Conservation (phyloP, 2,888 invertebrate genomes). For the Apocheima hispidaria region DNA sequence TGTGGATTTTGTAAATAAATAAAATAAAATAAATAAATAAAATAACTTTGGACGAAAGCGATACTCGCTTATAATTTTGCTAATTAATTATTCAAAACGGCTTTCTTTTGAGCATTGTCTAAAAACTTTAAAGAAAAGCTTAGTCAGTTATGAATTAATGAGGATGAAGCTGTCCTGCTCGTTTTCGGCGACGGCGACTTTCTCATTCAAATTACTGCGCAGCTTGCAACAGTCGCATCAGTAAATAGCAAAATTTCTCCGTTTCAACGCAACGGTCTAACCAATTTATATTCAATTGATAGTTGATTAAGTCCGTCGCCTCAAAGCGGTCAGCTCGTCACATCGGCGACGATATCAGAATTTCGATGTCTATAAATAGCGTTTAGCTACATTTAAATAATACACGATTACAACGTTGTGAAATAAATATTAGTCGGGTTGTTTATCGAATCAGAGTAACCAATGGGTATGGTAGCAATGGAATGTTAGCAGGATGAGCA, state of each 20-base stretch:
- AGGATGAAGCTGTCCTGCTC: neutral
- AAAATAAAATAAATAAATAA: too few relatives aligned
- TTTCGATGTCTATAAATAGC: constrained; percentile 18
- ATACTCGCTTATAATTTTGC: neutral
- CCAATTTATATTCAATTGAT: constrained; percentile 77
- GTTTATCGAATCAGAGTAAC: neutral
- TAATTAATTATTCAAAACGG: neutral
- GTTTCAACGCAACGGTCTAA: constrained; percentile 52
- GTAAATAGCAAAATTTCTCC: constrained; percentile 40
- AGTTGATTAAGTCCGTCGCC: constrained; percentile 57
- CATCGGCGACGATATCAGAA: constrained; percentile 20
- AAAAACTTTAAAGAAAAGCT: neutral
- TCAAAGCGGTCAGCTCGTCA: constrained; percentile 47
- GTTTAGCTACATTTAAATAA: constrained; percentile 47
- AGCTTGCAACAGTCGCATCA: constrained; percentile 16
- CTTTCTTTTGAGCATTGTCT: neutral
- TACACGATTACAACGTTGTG: constrained; percentile 3
- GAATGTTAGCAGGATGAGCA: neutral
- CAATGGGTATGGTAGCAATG: neutral
- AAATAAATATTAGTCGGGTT: neutral
- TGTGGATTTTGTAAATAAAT: too few relatives aligned
- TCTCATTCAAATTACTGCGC: neutral
- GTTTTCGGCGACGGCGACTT: too few relatives aligned
- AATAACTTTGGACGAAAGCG: neutral
- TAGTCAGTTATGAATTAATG: neutral